These are phyloP conservation scores for Parus major DNA, from an alignment of 2,113 vertebrate genomes.

Conservation along the genomic window DNA sequence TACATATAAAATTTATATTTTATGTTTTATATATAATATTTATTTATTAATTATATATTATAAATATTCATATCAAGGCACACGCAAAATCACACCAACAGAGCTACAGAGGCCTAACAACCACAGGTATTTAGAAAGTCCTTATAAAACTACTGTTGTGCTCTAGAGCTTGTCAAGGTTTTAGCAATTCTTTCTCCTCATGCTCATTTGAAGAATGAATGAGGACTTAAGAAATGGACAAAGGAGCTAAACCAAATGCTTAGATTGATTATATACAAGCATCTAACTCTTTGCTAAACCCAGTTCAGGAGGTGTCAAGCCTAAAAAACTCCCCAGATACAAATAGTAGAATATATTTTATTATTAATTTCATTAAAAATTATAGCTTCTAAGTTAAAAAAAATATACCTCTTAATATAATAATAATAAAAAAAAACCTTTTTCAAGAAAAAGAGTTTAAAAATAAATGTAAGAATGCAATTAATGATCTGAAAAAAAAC, in stretches of 20 bases:
- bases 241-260: background rate
- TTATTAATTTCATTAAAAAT: background rate
- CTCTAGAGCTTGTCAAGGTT: background rate
- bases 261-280: background rate
- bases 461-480: background rate
- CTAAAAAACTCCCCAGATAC: background rate
- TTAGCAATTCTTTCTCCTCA: background rate
- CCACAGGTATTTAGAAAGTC: background rate
- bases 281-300: background rate
- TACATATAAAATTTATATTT: no score
- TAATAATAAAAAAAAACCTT: no score
- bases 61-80: background rate
- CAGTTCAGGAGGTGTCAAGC: background rate
- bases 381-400: background rate
- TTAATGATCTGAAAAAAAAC: background rate
- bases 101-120: background rate
- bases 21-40: no score
- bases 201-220: background rate
- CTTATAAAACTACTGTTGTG: background rate
- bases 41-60: background rate
- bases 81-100: background rate
- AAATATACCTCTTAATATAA: background rate
- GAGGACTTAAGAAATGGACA: background rate
- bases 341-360: background rate
- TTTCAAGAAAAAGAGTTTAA: background rate